Evolutionary conservation across 2,797 vertebrate species (phyloP).

Genomic region (Petrocephalus sullivani): DNA sequence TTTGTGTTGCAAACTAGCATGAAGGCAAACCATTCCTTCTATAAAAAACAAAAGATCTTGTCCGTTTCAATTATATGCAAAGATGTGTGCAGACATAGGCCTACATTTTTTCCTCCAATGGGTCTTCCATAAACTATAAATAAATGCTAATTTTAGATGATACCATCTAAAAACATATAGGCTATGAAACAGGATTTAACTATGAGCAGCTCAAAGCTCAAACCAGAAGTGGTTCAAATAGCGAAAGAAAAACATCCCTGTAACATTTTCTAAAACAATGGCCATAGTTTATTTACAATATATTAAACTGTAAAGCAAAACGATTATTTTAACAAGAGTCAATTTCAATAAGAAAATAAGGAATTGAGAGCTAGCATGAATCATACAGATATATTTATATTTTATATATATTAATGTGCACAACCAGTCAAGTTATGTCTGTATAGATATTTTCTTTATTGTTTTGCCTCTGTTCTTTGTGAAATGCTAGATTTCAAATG

Average conservation of each 20-base stretch:
- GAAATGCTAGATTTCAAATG: slow-evolving; percentile 36
- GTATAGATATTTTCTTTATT: slow-evolving; percentile 28
- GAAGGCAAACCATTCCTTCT: neutral
- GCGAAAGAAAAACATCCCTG: slow-evolving; percentile 24
- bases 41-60: neutral
- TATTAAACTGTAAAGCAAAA: slow-evolving; percentile 71
- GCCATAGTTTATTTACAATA: slow-evolving; percentile 72
- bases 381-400: slow-evolving; percentile 51
- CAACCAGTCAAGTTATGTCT: slow-evolving; percentile 48
- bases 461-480: slow-evolving; percentile 35
- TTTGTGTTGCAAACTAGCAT: neutral
- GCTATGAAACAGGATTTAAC: neutral
- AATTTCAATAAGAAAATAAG: slow-evolving; percentile 69
- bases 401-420: slow-evolving; percentile 60
- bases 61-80: neutral
- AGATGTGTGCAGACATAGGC: neutral
- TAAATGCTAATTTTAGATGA: neutral
- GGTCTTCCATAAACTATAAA: neutral
- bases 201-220: neutral
- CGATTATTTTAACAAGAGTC: slow-evolving; percentile 63
- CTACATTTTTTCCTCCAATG: neutral
- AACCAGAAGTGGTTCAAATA: neutral
- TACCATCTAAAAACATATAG: neutral
- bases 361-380: slow-evolving; percentile 59
- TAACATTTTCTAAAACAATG: slow-evolving; percentile 55